Evolutionary conservation across 2,797 vertebrate genomes (phyloP), one percentile per base, ranked within the genome.

Genomic region (Scleropages formosus): DNA sequence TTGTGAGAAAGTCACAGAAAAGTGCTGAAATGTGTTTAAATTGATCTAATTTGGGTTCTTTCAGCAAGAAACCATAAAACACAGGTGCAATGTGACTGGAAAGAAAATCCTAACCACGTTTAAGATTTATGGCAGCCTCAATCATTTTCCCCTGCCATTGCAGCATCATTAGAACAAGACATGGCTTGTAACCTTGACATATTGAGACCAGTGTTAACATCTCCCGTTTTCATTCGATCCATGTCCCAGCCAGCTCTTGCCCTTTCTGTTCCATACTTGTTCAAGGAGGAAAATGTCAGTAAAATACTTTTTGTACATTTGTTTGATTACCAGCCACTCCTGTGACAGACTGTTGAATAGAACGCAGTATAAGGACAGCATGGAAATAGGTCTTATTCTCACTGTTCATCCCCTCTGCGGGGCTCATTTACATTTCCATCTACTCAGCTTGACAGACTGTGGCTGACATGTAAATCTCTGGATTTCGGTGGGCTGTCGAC

Each of bases 351-450:
- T 24, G n/a, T 51, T 22, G 51, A 63, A 64, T 20, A 72, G 71
- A 68, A 58, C 47, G 15, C 31, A 15, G 51, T 64, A 26, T 60
- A 60, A 8, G 75, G 63, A 58, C 65, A 66, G 68, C 62, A 76
- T 73, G 70, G 71, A 76, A 77, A 61, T 74, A 49, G 73, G 72
- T 65, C 66, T 63, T 72, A 83, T 82, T 79, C 71, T 70, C 70
- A 49, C 58, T 77, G 62, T 53, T 75, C 74, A 51, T 70, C 77
- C 67, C 64, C 80, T 78, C 60, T 73, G 66, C 69, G 59, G 72
- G 59, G 44, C 66, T 81, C 80, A 80, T 82, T 24, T 80, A 78
- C 73, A 75, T 80, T 77, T 77, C 74, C 78, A 79, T 75, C 73
- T 62, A 75, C 69, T 78, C 73, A 69, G 69, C 70, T 58, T 78